Evolutionary conservation across 1,140 invertebrate genomes (phyloP).

Genomic region (Holcopasites calliopsidis): DNA sequence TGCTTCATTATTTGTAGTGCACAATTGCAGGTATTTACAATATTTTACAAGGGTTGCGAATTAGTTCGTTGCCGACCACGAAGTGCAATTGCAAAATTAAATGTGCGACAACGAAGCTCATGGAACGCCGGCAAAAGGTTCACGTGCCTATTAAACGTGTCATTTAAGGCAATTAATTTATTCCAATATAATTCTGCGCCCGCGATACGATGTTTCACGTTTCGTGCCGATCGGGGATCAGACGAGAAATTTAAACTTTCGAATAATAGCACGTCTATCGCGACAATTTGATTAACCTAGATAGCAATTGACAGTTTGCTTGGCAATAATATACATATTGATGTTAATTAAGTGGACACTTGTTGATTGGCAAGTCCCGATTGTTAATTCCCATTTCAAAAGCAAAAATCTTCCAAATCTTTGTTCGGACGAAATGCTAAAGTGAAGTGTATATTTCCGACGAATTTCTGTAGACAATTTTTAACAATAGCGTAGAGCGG

Average conservation of each 20-base stretch:
- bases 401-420: background rate
- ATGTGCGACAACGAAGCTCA: background rate
- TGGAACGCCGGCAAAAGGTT: background rate
- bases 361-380: slow-evolving; percentile 55
- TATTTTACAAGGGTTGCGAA: background rate
- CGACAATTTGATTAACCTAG: slow-evolving; percentile 45
- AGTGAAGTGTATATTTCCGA: background rate
- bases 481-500: no score
- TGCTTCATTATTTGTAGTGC: background rate
- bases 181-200: no score
- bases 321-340: slow-evolving; percentile 43
- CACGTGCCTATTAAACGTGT: background rate
- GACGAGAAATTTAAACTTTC: slow-evolving; percentile 20
- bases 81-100: slow-evolving; percentile 10
- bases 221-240: background rate
- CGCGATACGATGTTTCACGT: slow-evolving; percentile 2
- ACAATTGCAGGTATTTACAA: background rate
- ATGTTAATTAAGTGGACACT: slow-evolving; percentile 59
- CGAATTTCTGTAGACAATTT: background rate
- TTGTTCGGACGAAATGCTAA: background rate
- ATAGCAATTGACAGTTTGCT: slow-evolving; percentile 41
- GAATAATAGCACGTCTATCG: background rate
- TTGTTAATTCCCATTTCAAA: no score
- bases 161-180: background rate
- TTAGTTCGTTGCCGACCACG: background rate